These are phyloP conservation scores for Bombyx mandarina DNA, from an alignment of 1,140 invertebrate genomes.

Conservation along the genomic window DNA sequence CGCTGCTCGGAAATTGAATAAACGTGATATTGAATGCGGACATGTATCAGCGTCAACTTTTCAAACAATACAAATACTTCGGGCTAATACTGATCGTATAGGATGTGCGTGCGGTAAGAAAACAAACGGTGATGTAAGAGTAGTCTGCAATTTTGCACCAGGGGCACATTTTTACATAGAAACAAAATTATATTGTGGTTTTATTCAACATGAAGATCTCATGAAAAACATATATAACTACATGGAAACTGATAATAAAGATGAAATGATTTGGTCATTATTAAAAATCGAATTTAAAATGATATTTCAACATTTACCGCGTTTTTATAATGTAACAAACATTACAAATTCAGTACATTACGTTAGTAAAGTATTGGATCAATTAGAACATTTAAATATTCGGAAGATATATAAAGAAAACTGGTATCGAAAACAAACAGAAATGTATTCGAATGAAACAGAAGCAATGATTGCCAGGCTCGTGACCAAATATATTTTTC, in stretches of 20 bases:
- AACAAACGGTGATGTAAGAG: constrained; percentile 38
- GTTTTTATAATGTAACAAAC: not conserved
- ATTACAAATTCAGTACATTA: not conserved
- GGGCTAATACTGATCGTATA: constrained; percentile 50
- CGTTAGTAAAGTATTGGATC: constrained; percentile 2
- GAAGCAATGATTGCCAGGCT: constrained; percentile 34
- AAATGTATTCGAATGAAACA: constrained; percentile 33
- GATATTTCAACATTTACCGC: not conserved
- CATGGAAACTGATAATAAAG: not conserved
- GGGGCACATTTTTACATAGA: constrained; percentile 44
- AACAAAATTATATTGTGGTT: constrained; percentile 45
- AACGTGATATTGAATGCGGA: constrained; percentile 43
- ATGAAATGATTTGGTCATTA: not conserved
- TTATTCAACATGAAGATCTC: constrained; percentile 29
- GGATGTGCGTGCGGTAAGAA: constrained; percentile 47
- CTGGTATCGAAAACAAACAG: constrained; percentile 26
- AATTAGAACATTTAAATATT: constrained; percentile 23
- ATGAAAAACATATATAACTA: constrained; percentile 6
- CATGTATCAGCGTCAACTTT: constrained; percentile 32
- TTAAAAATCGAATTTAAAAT: not conserved
- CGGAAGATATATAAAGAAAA: constrained; percentile 29
- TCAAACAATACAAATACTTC: constrained; percentile 45
- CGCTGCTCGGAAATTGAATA: constrained; percentile 28
- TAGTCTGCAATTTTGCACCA: constrained; percentile 55
- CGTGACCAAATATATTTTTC: constrained; percentile 45